Base-by-base conservation (phyloP, 2,113 vertebrate genomes). In the Vidua chalybeata region DNA sequence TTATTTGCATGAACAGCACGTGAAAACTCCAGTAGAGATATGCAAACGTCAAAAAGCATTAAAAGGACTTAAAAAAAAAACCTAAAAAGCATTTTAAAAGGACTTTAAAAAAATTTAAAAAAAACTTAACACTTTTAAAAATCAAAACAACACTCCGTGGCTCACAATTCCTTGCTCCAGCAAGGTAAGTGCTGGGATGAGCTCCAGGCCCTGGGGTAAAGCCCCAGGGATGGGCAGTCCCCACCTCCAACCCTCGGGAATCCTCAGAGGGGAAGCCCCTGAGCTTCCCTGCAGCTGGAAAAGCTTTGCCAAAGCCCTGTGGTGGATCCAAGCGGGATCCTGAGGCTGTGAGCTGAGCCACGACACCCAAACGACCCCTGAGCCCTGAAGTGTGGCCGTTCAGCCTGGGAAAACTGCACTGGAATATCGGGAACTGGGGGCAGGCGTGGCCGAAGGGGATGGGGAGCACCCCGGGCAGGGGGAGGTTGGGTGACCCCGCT, bases 211-310 rank as follows among this genome's bases (percentile, higher is more conserved):
- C 56, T n/a, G 59, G 58, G 84, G 28, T 22, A 6, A 49, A 87
- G 13, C n/a, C 2, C 1, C 0, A 2, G 63, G 59, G 33, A 20
- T 0, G 17, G 28, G 10, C 1, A 7, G 13, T 61, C 4, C 16
- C 58, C 76, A 28, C 7, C 37, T 88, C 39, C 8, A 1, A 35
- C 45, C 85, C 39, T 71, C 8, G 0, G 78, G 52, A 48, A 63
- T 33, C 35, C 43, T 61, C 27, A 0, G 3, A 5, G 15, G 51
- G n/a, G 74, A 59, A 52, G 72, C 3, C 13, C 12, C 9, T 8
- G 17, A 58, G 15, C 49, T 56, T 37, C 37, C 27, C 4, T 16
- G 73, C 46, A 28, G 83, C 72, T 83, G 80, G 72, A 28, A 66
- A 45, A 83, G 72, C 58, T 48, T 45, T 76, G 49, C 9, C 28